Evolutionary conservation across 2,888 invertebrate species (phyloP), one percentile per base, ranked within the genome.

Genomic region (Heliconius ethilla): DNA sequence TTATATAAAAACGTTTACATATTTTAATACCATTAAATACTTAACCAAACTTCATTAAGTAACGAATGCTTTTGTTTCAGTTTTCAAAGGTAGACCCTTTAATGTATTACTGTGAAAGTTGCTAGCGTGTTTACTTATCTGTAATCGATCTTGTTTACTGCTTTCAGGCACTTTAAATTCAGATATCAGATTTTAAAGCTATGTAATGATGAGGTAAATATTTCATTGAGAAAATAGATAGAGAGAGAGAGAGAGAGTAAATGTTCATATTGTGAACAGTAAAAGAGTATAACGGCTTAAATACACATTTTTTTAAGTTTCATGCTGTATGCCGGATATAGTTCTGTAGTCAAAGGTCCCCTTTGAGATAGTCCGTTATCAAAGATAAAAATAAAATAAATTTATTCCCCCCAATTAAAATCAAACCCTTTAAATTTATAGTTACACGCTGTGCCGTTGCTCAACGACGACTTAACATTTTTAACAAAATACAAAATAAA

Each of bases 131-230:
- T 74, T 63, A 62, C 40, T 72, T 72, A 66, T 73, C 66, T 55
- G 37, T 45, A 77, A 77, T 40, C 73, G 77, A 73, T 72, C 77
- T 72, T 76, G 70, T 65, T 65, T 72, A 55, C 66, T 65, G 37
- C 63, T 62, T 51, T 40, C 51, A 63, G 62, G 40, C 51, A 76
- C 70, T n/a, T 76, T 73, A 55, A 65, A 62, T 33, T 37, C 37
- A 51, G 13, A 37, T 37, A 65, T 72, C 66, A 77, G 75, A 40
- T 74, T 73, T 74, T 40, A 72, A 33, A n/a, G n/a, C n/a, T 55
- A 33, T 72, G 33, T 15, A 33, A 33, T 33, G 33, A 72, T 72
- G 13, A 72, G n/a, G n/a, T 67, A 72, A 25, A 72, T 33, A 33
- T 55, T 33, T 55, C 9, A 72, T 55, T 55, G n/a, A 33, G 33